phyloP scores from a whole-genome alignment of 2,888 invertebrate genomes.

The Muschampia plurimacula region DNA sequence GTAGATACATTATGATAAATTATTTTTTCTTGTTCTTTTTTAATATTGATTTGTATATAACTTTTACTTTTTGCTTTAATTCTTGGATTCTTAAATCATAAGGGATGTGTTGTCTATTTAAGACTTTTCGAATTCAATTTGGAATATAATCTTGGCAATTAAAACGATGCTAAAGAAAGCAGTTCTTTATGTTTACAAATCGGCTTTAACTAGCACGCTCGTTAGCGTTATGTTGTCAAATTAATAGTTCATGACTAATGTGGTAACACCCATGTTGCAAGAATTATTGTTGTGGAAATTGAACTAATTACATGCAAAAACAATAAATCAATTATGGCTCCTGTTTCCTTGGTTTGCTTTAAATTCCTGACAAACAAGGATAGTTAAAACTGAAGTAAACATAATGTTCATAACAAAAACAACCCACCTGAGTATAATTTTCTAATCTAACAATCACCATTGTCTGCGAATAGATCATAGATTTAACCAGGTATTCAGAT shows the following conservation, averaged over 20 bases:
- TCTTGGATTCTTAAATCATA: too few relatives aligned
- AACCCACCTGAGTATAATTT: neutral
- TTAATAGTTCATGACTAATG: slow-evolving; percentile 11
- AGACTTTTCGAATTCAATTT: neutral
- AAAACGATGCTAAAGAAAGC: slow-evolving; percentile 2
- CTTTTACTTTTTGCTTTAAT: too few relatives aligned
- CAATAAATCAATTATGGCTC: neutral
- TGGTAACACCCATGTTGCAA: slow-evolving; percentile 6
- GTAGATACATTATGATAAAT: too few relatives aligned
- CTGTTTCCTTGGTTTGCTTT: neutral
- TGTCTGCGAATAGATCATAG: neutral
- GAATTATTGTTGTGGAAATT: neutral
- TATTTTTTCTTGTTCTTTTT: neutral
- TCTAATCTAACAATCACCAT: neutral
- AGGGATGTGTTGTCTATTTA: neutral
- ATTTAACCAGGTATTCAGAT: slow-evolving; percentile 18
- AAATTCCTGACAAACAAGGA: neutral
- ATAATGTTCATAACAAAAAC: neutral
- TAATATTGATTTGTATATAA: neutral
- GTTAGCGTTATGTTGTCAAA: slow-evolving; percentile 29
- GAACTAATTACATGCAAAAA: neutral
- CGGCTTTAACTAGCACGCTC: slow-evolving; percentile 18
- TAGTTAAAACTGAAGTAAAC: neutral
- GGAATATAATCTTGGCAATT: neutral
- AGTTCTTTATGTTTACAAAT: slow-evolving; percentile 14